phyloP scores from a whole-genome alignment of 2,113 vertebrate genomes.

The Monopterus albus region DNA sequence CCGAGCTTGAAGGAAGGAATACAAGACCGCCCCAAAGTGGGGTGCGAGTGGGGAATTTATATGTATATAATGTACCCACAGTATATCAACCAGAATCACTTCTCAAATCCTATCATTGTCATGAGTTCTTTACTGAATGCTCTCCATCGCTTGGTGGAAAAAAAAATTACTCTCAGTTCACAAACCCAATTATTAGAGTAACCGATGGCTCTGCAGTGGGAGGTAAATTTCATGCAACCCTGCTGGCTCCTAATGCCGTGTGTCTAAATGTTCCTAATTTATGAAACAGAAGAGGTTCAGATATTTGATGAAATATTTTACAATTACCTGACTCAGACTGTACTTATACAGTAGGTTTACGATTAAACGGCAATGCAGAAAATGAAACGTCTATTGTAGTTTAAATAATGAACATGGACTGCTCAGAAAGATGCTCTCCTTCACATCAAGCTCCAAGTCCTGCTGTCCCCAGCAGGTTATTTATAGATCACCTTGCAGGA shows the following conservation, averaged over 20 bases:
- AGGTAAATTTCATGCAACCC: conserved; percentile 34
- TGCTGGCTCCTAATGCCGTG: conserved; percentile 14
- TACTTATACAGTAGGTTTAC: too few species aligned
- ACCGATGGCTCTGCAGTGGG: conserved; percentile 14
- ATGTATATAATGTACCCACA: too few species aligned
- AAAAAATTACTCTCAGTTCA: neutral
- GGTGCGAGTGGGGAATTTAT: too few species aligned
- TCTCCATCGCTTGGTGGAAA: neutral
- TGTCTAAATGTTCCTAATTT: conserved; percentile 18
- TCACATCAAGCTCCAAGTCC: conserved; percentile 66
- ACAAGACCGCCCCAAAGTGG: too few species aligned
- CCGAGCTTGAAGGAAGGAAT: too few species aligned
- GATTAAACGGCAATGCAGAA: too few species aligned
- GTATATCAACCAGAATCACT: too few species aligned
- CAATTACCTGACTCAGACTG: too few species aligned
- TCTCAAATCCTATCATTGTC: neutral
- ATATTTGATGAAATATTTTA: too few species aligned
- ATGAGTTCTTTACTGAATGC: neutral
- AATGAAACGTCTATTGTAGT: conserved; percentile 41
- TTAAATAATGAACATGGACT: conserved; percentile 58
- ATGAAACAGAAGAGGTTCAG: conserved; percentile 29
- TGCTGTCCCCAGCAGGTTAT: conserved; percentile 75
- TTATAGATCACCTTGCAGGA: conserved; percentile 73
- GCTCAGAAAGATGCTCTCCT: conserved; percentile 60
- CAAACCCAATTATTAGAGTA: conserved; percentile 11